Percentiles rank a stretch among this genome's conserved stretches.
Conservation (phyloP, 2,888 invertebrate genomes). For the Cerastis leucographa region DNA sequence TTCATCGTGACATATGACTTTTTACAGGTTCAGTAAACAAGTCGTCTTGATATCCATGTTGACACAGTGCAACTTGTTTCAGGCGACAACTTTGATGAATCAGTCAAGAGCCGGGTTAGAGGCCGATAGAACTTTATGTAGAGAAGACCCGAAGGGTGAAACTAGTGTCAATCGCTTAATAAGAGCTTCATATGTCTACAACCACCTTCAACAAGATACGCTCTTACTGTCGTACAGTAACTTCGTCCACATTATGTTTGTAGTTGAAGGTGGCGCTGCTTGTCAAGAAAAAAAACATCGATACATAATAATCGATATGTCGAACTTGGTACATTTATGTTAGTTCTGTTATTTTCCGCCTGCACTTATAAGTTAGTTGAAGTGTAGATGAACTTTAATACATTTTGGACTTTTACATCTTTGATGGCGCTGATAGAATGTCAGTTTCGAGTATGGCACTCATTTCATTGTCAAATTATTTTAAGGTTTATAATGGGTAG, state of each 20-base stretch:
- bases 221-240: background rate
- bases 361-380: background rate
- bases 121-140: background rate
- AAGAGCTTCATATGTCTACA: background rate
- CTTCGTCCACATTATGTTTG: background rate
- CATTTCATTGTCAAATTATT: slow-evolving; percentile 15
- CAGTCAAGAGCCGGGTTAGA: background rate
- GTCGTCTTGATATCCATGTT: background rate
- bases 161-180: background rate
- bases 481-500: background rate
- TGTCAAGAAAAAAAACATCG: background rate
- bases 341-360: background rate
- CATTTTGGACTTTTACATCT: background rate
- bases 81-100: background rate
- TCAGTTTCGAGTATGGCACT: slow-evolving; percentile 56
- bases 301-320: too few relatives aligned
- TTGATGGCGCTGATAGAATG: background rate
- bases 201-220: background rate
- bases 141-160: background rate
- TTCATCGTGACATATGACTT: background rate
- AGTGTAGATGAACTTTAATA: background rate
- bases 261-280: background rate
- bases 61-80: slow-evolving; percentile 6
- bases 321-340: background rate
- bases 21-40: slow-evolving; percentile 4